Evolutionary conservation across 2,797 vertebrate genomes (phyloP), one percentile per base, ranked within the genome.

Genomic region (Menidia menidia): DNA sequence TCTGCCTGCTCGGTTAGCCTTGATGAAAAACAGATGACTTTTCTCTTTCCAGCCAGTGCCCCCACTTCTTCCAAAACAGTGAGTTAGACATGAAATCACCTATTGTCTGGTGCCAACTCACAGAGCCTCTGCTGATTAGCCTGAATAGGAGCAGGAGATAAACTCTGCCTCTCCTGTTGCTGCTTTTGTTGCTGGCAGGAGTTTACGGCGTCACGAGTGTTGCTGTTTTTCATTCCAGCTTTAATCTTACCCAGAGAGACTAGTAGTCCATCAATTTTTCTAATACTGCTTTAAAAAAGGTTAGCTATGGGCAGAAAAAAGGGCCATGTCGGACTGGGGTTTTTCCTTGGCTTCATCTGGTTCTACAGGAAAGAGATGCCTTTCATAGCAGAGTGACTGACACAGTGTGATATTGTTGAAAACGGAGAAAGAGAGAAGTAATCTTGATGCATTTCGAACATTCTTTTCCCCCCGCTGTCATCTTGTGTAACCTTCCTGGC

Each of bases 1-100:
- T 10, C 63, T 61, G 72, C 73, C 75, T 76, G 59, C 50, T 77
- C 47, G 71, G 39, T 62, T 53, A 50, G 81, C 63, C 73, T 80
- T 86, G 88, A 92, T 91, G 80, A 68, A 79, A 85, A 92, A 72
- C 88, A 91, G 91, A 90, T 87, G 81, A 81, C 78, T 77, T 75
- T 68, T 80, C 68, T 74, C 60, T 83, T 86, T 86, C 77, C 82
- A 85, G 68, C 43, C 33, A 0, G 60, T 74, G 64, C 63, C 70
- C 48, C 43, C 13, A 68, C 81, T 50, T 64, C 48, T 81, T 81
- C 68, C 64, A 75, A 74, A 88, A 78, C 68, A 77, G 43, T 19
- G 35, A 69, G 50, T 73, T 60, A 82, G 77, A 86, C 69, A 71
- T 88, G 80, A 92, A 81, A 73, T 88, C 87, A 82, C 76, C 80